These are phyloP conservation scores for Spatulosminthurus flaviceps DNA, from an alignment of 2,888 invertebrate genomes.

Conservation along the genomic window DNA sequence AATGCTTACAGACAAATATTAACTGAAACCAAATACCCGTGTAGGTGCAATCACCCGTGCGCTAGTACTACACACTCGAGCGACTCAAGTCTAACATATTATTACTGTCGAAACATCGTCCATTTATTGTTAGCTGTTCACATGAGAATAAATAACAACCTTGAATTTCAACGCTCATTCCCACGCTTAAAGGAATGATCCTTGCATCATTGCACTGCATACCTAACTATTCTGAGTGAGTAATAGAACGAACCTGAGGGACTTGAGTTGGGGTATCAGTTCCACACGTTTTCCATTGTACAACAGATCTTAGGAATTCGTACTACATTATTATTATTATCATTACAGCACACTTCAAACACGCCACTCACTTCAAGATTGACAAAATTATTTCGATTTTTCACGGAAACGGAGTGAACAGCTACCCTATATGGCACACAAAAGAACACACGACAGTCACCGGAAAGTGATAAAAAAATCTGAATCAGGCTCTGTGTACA, in stretches of 20 bases:
- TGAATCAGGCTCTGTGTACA: too few relatives aligned
- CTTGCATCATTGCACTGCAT: background rate
- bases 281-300: conserved; percentile 1
- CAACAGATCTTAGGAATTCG: background rate
- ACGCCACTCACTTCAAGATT: too few relatives aligned
- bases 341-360: too few relatives aligned
- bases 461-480: too few relatives aligned
- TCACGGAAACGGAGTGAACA: too few relatives aligned
- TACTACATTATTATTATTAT: too few relatives aligned
- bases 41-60: too few relatives aligned
- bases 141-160: conserved; percentile 39
- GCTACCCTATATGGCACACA: too few relatives aligned
- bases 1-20: too few relatives aligned
- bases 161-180: conserved; percentile 29
- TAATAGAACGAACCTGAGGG: background rate
- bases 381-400: too few relatives aligned
- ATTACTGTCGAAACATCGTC: background rate
- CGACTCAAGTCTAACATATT: background rate
- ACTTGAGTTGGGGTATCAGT: conserved; percentile 18
- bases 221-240: background rate
- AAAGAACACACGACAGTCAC: too few relatives aligned
- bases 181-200: conserved; percentile 29
- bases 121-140: conserved; percentile 20
- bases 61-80: background rate
- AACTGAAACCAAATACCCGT: too few relatives aligned